Conservation (phyloP, 1,140 invertebrate genomes). For the Leguminivora glycinivorella region DNA sequence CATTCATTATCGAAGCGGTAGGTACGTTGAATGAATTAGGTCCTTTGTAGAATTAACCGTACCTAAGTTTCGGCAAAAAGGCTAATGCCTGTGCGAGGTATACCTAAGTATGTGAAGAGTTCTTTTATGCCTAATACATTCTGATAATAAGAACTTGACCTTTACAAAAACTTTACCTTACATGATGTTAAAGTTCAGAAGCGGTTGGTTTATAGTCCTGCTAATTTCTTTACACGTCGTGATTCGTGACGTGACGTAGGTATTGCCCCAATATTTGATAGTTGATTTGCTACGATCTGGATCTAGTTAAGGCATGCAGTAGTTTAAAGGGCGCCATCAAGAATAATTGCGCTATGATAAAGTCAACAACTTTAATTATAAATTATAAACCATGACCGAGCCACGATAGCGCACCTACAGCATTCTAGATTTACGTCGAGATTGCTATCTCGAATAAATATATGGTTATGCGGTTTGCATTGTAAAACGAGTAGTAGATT, state of each 20-base stretch:
- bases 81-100: too few relatives aligned
- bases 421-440: conserved; percentile 6
- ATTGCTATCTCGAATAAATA: conserved; percentile 10
- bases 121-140: too few relatives aligned
- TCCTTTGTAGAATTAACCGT: neutral
- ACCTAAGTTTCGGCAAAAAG: neutral
- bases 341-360: conserved; percentile 2
- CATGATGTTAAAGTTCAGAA: too few relatives aligned
- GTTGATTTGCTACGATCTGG: neutral
- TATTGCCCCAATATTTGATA: neutral
- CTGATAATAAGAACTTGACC: too few relatives aligned
- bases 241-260: neutral
- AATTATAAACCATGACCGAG: conserved; percentile 11
- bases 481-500: conserved; percentile 4
- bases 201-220: too few relatives aligned
- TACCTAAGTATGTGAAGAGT: too few relatives aligned
- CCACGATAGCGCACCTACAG: conserved; percentile 1
- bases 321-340: neutral
- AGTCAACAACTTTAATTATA: neutral
- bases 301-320: neutral
- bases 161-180: too few relatives aligned
- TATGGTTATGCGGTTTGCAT: conserved; percentile 14
- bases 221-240: neutral
- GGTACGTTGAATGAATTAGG: neutral
- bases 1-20: neutral